phyloP scores from a whole-genome alignment of 2,113 vertebrate genomes.

The Aythya baeri region DNA sequence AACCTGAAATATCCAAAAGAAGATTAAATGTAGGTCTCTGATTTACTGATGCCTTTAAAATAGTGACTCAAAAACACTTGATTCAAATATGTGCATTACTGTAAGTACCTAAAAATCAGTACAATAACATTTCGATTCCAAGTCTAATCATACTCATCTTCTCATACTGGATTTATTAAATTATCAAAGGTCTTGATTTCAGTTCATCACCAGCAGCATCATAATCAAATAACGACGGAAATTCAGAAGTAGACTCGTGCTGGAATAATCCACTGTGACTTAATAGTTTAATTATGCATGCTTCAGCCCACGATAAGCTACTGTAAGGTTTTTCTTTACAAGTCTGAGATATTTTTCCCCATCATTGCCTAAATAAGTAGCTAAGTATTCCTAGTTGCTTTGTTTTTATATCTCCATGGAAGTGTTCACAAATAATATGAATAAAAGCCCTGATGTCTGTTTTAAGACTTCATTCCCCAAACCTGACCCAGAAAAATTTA shows the following conservation, averaged over 20 bases:
- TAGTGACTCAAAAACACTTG: neutral
- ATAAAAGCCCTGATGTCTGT: neutral
- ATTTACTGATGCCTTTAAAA: neutral
- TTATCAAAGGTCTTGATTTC: constrained; percentile 41
- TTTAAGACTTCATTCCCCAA: constrained; percentile 30
- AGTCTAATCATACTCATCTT: neutral
- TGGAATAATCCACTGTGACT: constrained; percentile 7
- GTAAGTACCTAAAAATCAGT: constrained; percentile 22
- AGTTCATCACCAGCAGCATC: constrained; percentile 6
- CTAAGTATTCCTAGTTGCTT: neutral
- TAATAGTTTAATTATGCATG: constrained; percentile 13
- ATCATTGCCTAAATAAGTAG: neutral
- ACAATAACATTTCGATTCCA: neutral
- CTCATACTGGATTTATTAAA: constrained; percentile 32
- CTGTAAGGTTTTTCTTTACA: neutral
- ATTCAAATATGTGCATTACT: neutral
- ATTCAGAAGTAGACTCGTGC: neutral
- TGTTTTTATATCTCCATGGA: neutral
- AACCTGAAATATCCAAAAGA: neutral
- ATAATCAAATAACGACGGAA: constrained; percentile 45
- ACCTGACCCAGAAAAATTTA: constrained; percentile 62
- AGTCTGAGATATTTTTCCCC: neutral
- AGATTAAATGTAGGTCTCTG: neutral
- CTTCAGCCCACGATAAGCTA: neutral
- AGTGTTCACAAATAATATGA: neutral